phyloP scores from a whole-genome alignment of 2,797 vertebrate genomes.

The Hippocampus kuda region DNA sequence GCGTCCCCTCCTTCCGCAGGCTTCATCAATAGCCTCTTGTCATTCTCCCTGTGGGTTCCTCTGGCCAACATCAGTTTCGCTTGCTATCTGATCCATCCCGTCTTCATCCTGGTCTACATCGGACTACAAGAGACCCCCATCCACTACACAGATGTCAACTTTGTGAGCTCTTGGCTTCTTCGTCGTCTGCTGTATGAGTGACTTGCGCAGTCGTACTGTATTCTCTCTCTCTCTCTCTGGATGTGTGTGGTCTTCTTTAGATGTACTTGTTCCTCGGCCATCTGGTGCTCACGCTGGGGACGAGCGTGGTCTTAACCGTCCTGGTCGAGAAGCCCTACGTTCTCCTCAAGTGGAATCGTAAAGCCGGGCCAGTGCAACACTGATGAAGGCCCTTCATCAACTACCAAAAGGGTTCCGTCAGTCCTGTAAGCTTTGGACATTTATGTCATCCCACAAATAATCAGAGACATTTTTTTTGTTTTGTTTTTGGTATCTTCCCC shows the following conservation, averaged over 20 bases:
- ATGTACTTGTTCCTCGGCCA: slow-evolving; percentile 76
- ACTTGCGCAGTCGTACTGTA: not conserved
- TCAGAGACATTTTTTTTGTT: no score
- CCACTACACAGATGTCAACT: slow-evolving; percentile 74
- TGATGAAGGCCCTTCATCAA: not conserved
- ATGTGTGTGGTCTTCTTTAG: slow-evolving; percentile 43
- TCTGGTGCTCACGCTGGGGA: slow-evolving; percentile 58
- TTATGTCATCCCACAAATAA: slow-evolving; percentile 1
- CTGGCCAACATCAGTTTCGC: slow-evolving; percentile 78
- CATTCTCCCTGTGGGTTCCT: slow-evolving; percentile 64
- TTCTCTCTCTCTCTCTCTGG: not conserved
- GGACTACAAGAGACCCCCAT: slow-evolving; percentile 72
- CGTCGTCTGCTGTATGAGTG: not conserved
- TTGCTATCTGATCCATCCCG: slow-evolving; percentile 74
- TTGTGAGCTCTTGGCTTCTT: slow-evolving; percentile 60
- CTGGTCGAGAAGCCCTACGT: slow-evolving; percentile 72
- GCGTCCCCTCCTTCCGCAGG: slow-evolving; percentile 47
- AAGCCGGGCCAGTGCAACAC: not conserved
- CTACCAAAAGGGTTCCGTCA: not conserved
- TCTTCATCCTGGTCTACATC: slow-evolving; percentile 71
- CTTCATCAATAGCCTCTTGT: slow-evolving; percentile 64
- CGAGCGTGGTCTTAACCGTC: slow-evolving; percentile 62
- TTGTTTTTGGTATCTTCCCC: no score
- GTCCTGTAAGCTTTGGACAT: not conserved
- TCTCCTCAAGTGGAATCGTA: slow-evolving; percentile 43